A percentile compares a stretch with the other conserved stretches of the same genome.
Evolutionary conservation across 2,113 vertebrate species (phyloP).

Genomic region (Nothoprocta perdicaria): DNA sequence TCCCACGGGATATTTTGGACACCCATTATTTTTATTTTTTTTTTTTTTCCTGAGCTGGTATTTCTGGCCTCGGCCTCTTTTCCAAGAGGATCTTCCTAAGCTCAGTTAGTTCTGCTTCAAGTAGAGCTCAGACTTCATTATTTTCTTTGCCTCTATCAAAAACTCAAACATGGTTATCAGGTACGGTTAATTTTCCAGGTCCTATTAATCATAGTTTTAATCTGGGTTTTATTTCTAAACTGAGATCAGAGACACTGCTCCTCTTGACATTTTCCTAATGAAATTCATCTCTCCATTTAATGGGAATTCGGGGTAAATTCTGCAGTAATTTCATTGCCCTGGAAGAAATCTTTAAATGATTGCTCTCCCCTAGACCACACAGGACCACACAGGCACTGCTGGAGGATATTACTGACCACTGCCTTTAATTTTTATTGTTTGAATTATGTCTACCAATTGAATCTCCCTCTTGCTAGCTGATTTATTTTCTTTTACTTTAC

Average conservation of each 20-base stretch:
- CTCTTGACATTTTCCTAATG: conserved; percentile 57
- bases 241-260: conserved; percentile 1
- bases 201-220: conserved; percentile 32
- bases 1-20: fast-evolving
- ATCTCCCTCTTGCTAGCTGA: conserved; percentile 63
- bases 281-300: conserved; percentile 57
- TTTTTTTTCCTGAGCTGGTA: fast-evolving
- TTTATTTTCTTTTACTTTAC: conserved; percentile 13
- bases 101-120: neutral
- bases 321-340: conserved; percentile 64
- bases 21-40: fast-evolving
- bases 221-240: conserved; percentile 22
- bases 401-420: conserved; percentile 80
- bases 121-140: neutral
- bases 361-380: conserved; percentile 73
- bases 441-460: conserved; percentile 80
- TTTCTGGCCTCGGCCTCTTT: neutral
- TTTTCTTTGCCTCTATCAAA: neutral
- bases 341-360: conserved; percentile 78
- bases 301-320: conserved; percentile 53
- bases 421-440: conserved; percentile 81
- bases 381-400: conserved; percentile 81
- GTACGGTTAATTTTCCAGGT: neutral
- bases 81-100: neutral
- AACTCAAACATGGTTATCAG: neutral